These are phyloP conservation scores for Ctenoplectra terminalis DNA, from an alignment of 1,140 invertebrate species.

Conservation along the genomic window DNA sequence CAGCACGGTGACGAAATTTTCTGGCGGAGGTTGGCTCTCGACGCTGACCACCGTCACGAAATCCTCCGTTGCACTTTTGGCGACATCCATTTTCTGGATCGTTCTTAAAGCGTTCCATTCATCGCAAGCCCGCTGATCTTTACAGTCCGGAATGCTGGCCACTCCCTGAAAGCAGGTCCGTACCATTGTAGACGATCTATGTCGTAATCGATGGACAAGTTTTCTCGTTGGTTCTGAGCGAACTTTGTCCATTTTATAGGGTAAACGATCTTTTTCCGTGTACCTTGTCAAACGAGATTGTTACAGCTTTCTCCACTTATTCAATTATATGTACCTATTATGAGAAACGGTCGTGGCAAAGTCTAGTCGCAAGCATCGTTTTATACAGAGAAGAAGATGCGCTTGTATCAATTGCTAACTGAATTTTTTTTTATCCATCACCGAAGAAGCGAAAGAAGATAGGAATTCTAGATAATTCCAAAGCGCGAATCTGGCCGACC, in stretches of 20 bases:
- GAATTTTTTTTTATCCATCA: background rate
- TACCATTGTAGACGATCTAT: slow-evolving; percentile 45
- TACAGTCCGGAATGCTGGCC: slow-evolving; percentile 65
- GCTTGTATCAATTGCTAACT: background rate
- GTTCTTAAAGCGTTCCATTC: slow-evolving; percentile 55
- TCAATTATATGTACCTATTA: background rate
- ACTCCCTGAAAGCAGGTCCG: slow-evolving; percentile 71
- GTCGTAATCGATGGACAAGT: slow-evolving; percentile 52
- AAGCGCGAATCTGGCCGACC: background rate
- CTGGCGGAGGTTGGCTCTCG: slow-evolving; percentile 79
- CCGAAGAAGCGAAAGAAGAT: background rate
- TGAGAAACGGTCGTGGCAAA: background rate
- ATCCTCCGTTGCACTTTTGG: slow-evolving; percentile 78
- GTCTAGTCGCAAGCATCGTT: background rate
- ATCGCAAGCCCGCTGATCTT: slow-evolving; percentile 63
- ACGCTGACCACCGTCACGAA: slow-evolving; percentile 89
- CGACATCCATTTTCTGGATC: slow-evolving; percentile 65
- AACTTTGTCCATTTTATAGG: background rate
- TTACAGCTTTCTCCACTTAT: slow-evolving; percentile 35
- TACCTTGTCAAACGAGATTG: background rate
- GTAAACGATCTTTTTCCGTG: background rate
- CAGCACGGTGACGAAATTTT: slow-evolving; percentile 82
- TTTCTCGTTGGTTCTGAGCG: slow-evolving; percentile 2
- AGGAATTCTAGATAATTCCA: background rate
- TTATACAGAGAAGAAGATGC: background rate